Evolutionary conservation across 35 echinoderm and acorn worm species (phyloP).

Genomic region (Apostichopus californicus): DNA sequence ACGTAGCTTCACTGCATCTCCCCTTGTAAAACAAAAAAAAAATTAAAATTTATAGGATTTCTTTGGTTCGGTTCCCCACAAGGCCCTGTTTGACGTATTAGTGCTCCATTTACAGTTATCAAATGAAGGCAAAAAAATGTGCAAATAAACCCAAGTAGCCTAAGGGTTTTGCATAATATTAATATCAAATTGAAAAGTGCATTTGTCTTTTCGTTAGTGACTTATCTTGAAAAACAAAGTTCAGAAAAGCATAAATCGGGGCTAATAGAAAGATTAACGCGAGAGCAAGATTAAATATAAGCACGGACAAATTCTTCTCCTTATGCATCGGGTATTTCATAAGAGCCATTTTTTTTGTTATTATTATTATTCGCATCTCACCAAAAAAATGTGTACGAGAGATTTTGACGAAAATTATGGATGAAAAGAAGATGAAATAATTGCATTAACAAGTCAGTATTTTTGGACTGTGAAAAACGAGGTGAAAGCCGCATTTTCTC

Average conservation of each 20-base stretch:
- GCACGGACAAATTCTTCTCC: not conserved
- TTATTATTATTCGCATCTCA: not conserved
- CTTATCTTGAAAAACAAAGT: not conserved
- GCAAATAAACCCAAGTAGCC: constrained; percentile 32
- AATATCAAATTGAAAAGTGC: constrained; percentile 54
- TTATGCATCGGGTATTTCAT: not conserved
- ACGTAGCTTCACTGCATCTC: constrained; percentile 1
- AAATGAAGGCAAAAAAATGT: not conserved
- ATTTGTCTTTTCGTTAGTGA: not conserved
- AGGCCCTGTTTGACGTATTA: constrained; percentile 30
- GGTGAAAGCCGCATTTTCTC: not conserved
- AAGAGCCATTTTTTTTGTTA: not conserved
- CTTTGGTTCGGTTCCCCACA: not conserved
- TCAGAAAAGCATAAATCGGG: not conserved
- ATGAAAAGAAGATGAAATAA: not conserved
- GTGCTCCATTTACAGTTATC: constrained; percentile 11
- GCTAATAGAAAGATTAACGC: not conserved
- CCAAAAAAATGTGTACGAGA: not conserved
- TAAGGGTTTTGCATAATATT: constrained; percentile 53
- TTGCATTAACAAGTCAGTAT: not conserved
- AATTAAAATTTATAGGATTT: constrained; percentile 37
- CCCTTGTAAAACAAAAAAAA: not conserved
- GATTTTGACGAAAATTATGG: not conserved
- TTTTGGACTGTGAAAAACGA: not conserved
- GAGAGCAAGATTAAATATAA: not conserved